Evolutionary conservation across 1,140 invertebrate genomes (phyloP).

Genomic region (Bombus terrestris): DNA sequence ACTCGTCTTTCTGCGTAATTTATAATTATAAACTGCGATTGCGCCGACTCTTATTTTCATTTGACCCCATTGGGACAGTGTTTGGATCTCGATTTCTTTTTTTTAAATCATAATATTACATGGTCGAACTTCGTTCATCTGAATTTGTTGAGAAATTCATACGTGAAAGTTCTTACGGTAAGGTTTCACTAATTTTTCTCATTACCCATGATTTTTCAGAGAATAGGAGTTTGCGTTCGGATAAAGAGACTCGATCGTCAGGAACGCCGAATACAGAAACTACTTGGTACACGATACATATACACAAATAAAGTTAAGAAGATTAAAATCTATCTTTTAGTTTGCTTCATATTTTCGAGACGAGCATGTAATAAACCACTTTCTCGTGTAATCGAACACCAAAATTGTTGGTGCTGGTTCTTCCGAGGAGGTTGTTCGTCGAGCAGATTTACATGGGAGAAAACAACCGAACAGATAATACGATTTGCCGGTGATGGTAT

Average conservation of each 20-base stretch:
- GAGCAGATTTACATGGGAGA: background rate
- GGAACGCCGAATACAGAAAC: too few relatives aligned
- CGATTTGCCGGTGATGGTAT: conserved; percentile 9
- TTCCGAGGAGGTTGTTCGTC: background rate
- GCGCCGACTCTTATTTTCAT: background rate
- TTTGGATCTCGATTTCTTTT: background rate
- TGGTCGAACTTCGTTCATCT: too few relatives aligned
- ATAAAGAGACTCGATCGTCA: too few relatives aligned
- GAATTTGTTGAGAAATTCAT: too few relatives aligned
- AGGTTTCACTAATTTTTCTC: background rate
- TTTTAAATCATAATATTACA: background rate
- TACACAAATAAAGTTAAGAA: background rate
- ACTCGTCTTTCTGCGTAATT: background rate
- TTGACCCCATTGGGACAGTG: background rate
- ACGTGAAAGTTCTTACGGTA: background rate
- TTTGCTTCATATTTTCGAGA: background rate
- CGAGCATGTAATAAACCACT: background rate
- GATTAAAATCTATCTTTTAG: background rate
- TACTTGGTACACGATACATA: too few relatives aligned
- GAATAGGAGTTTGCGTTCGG: too few relatives aligned
- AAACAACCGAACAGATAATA: background rate
- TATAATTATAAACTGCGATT: background rate
- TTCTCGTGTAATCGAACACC: background rate
- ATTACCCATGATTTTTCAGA: background rate
- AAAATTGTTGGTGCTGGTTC: background rate